Percentiles rank a stretch among this genome's conserved stretches.
These are phyloP conservation scores for Cheilosia soror DNA, from an alignment of 2,888 invertebrate species.

Conservation along the genomic window DNA sequence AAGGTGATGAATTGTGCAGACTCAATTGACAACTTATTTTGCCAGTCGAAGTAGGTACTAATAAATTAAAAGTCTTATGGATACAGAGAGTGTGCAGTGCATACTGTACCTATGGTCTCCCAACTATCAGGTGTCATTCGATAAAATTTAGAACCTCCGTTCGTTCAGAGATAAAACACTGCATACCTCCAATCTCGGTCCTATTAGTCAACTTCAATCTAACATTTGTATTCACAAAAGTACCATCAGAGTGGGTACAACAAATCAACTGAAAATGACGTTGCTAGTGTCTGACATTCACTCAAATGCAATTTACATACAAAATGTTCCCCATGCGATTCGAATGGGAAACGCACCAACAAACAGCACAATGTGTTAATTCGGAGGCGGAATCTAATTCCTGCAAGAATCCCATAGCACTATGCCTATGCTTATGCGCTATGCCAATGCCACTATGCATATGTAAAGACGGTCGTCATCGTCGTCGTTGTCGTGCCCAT, in stretches of 20 bases:
- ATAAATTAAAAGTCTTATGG: conserved; percentile 42
- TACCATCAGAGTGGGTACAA: conserved; percentile 63
- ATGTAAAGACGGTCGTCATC: conserved; percentile 25
- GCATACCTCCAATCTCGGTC: conserved; percentile 47
- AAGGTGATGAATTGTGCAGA: conserved; percentile 19
- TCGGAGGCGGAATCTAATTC: conserved; percentile 69
- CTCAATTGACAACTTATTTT: conserved; percentile 21
- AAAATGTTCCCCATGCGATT: conserved; percentile 44
- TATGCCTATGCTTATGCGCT: too few species aligned
- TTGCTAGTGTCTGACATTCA: conserved; percentile 69
- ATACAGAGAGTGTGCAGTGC: not conserved
- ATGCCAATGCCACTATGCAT: not conserved
- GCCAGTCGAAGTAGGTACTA: conserved; percentile 40
- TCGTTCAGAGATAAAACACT: conserved; percentile 39
- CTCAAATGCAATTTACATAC: conserved; percentile 72
- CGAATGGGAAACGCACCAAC: conserved; percentile 14
- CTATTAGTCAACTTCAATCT: conserved; percentile 59
- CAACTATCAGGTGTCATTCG: conserved; percentile 65
- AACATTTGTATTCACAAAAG: conserved; percentile 66
- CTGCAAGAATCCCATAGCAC: conserved; percentile 35
- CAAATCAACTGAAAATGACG: conserved; percentile 74
- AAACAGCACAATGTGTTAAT: conserved; percentile 63
- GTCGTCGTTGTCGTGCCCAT: conserved; percentile 12
- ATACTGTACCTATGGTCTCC: not conserved
- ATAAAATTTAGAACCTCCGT: conserved; percentile 72